Conservation (phyloP, 2,113 vertebrate genomes). For the Stigmatopora nigra region DNA sequence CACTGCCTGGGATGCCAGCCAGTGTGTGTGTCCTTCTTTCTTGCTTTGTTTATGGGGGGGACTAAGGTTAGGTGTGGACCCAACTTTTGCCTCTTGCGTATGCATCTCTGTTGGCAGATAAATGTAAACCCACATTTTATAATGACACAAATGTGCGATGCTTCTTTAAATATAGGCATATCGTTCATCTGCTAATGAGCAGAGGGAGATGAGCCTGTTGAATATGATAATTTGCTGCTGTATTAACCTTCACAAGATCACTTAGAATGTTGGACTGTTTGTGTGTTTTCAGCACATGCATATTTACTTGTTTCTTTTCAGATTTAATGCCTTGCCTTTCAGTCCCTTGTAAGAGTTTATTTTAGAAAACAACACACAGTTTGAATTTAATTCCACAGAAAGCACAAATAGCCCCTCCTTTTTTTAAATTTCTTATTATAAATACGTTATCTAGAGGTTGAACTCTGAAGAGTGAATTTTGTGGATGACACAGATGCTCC, state of each 20-base stretch:
- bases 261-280: constrained; percentile 63
- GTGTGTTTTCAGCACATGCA: constrained; percentile 56
- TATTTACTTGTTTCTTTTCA: constrained; percentile 45
- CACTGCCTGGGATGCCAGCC: constrained; percentile 8
- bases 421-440: constrained; percentile 9
- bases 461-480: constrained; percentile 27
- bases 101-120: constrained; percentile 22
- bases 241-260: constrained; percentile 92
- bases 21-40: constrained; percentile 1
- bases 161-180: constrained; percentile 96
- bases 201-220: constrained; percentile 94
- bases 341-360: not conserved
- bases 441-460: constrained; percentile 35
- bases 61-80: not conserved
- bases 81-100: constrained; percentile 17
- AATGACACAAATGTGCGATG: constrained; percentile 63
- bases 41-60: constrained; percentile 6
- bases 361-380: too few relatives aligned
- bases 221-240: constrained; percentile 96
- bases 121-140: constrained; percentile 34
- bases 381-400: not conserved
- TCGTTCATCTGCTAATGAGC: constrained; percentile 92
- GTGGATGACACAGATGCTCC: constrained; percentile 33
- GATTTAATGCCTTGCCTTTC: constrained; percentile 42
- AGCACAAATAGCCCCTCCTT: not conserved